Base-by-base conservation (phyloP, 2,888 invertebrate species). In the Drosophila suboccidentalis region DNA sequence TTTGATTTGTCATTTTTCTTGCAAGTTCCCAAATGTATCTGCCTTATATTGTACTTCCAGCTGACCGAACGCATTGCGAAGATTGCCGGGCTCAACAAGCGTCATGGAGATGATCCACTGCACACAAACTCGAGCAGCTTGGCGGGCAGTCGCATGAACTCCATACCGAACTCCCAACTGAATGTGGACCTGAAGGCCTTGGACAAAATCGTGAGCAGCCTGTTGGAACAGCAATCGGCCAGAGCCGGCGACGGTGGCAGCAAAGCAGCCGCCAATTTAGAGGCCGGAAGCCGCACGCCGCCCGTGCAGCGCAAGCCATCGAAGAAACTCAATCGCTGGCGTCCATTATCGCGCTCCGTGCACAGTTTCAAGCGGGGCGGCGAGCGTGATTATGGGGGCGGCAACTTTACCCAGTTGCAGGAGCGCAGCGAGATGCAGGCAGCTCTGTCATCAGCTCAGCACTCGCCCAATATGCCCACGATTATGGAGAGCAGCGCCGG, bases 191-290 rank as follows among this genome's bases (percentile, higher is more conserved):
- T 95, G 38, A 95, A 94, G 32, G 94, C 94, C 2, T 91, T 95
- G 51, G 96, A 96, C 84, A 94, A 95, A 87, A 92, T 95, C 19
- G 93, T 96, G 11, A 94, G 94, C 26, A 94, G 94, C 34, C 91
- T 96, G 15, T 90, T 96, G 17, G 94, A 94, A 36, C 92, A 94
- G 67, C 91, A 91, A 54, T 55, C 75, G 5, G 64, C 78, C 11
- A 68, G 71, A 8, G 65, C 66, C 5, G 63, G 62, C 8, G 50
- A 57, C 4, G 61, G 43, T 47, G 64, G 19, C 10, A 63, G 59
- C 36, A 54, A 44, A 43, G 44, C 49, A 10, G 26, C 60, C n/a
- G 32, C 53, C 1, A 51, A 32, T 22, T 4, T 67, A n/a, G 79
- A 82, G 5, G 29, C 69, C 2, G 89, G 86, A 54, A 75, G 46